A percentile compares a stretch with the other conserved stretches of the same genome.
Evolutionary conservation across 2,797 vertebrate species (phyloP).

Genomic region (Enteromius anoplus): DNA sequence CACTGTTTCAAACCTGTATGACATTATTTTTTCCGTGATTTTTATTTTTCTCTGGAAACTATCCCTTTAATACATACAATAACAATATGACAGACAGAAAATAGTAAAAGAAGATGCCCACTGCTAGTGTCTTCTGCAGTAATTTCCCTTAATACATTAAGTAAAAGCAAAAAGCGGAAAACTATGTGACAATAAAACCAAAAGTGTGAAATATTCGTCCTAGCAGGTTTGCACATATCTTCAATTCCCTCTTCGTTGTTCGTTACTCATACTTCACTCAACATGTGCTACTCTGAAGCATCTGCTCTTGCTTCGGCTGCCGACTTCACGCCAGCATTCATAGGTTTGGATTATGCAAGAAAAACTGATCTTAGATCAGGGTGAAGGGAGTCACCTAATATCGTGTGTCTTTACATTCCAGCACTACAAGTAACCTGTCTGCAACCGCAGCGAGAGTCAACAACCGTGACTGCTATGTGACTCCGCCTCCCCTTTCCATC

Average conservation of each 20-base stretch:
- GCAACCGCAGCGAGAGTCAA: not conserved
- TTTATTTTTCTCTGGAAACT: not conserved
- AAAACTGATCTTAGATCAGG: conserved; percentile 24
- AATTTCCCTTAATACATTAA: not conserved
- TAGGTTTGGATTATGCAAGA: conserved; percentile 25
- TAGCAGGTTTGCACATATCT: conserved; percentile 13
- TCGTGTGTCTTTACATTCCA: conserved; percentile 27
- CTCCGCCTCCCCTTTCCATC: conserved; percentile 5
- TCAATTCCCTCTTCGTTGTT: not conserved
- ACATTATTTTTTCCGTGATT: not conserved
- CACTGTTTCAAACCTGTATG: not conserved
- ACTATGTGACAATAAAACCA: conserved; percentile 8
- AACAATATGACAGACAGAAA: not conserved
- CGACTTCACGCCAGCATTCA: not conserved
- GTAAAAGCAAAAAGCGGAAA: not conserved
- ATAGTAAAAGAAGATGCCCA: not conserved
- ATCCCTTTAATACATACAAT: not conserved
- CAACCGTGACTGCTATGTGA: not conserved
- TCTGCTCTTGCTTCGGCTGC: not conserved
- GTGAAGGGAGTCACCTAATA: not conserved
- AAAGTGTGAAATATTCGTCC: not conserved
- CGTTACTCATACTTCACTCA: conserved; percentile 13
- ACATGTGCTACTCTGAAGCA: conserved; percentile 1
- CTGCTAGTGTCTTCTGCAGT: not conserved
- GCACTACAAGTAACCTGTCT: conserved; percentile 19